phyloP scores from a whole-genome alignment of 2,797 vertebrate genomes.

The Forpus xanthops region DNA sequence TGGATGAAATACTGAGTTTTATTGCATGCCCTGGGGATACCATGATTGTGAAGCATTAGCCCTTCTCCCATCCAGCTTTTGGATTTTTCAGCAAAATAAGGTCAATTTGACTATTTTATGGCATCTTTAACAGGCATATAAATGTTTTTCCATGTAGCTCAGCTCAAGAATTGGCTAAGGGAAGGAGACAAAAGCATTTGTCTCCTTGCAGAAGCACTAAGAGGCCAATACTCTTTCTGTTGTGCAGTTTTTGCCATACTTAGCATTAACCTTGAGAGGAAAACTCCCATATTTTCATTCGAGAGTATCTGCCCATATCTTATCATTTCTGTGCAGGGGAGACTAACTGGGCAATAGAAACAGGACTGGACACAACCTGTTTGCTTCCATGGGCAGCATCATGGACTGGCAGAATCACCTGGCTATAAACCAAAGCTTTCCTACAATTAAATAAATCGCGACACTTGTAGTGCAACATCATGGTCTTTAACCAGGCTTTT shows the following conservation, averaged over 20 bases:
- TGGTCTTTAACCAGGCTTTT: not conserved
- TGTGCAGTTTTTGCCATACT: not conserved
- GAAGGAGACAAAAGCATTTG: not conserved
- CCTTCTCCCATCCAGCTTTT: not conserved
- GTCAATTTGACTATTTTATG: not conserved
- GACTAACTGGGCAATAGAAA: not conserved
- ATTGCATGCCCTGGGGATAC: not conserved
- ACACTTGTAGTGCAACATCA: not conserved
- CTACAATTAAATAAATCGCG: not conserved
- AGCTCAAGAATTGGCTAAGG: not conserved
- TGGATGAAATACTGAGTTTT: not conserved
- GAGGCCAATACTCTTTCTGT: not conserved
- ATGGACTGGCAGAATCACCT: not conserved
- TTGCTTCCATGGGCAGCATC: not conserved
- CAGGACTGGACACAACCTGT: not conserved
- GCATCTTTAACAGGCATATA: not conserved
- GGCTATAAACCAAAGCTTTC: not conserved
- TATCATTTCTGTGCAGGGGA: not conserved
- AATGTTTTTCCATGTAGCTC: not conserved
- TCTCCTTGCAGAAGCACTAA: not conserved
- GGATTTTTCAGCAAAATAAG: not conserved
- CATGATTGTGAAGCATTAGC: not conserved
- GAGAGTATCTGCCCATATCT: not conserved
- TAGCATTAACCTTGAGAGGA: not conserved
- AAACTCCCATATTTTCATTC: not conserved